Evolutionary conservation across 2,113 vertebrate species (phyloP).

Genomic region (Gallinago paraguaiae): DNA sequence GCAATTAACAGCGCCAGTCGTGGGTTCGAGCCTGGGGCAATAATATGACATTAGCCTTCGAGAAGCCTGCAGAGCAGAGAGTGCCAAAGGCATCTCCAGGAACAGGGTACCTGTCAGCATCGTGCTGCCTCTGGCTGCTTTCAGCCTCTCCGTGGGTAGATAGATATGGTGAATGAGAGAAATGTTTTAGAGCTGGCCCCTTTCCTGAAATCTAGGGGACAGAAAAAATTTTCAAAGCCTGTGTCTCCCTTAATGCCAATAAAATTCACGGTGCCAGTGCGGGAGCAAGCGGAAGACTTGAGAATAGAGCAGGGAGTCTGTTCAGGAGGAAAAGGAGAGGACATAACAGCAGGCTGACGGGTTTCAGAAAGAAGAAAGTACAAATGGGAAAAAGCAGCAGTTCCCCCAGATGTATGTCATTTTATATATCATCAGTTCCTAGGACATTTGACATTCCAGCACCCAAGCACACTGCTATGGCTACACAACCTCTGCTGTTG

Average conservation of each 20-base stretch:
- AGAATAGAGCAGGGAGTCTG: neutral
- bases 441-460: neutral
- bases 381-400: neutral
- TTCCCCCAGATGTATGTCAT: neutral
- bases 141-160: rapidly evolving
- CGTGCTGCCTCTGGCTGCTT: neutral
- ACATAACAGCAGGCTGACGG: neutral
- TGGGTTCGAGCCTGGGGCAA: neutral
- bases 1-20: neutral
- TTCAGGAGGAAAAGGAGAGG: neutral
- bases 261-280: neutral
- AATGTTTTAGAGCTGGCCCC: neutral
- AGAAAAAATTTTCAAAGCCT: neutral
- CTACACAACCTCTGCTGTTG: neutral
- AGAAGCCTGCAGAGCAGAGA: neutral
- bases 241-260: neutral
- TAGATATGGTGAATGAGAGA: neutral
- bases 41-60: neutral
- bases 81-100: neutral
- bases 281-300: neutral
- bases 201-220: neutral
- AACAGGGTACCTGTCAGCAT: neutral
- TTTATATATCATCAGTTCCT: neutral
- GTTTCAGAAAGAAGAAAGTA: neutral
- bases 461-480: neutral